Percentiles rank a stretch among this genome's conserved stretches.
These are phyloP conservation scores for Tachina grossa DNA, from an alignment of 2,888 invertebrate genomes.

Conservation along the genomic window DNA sequence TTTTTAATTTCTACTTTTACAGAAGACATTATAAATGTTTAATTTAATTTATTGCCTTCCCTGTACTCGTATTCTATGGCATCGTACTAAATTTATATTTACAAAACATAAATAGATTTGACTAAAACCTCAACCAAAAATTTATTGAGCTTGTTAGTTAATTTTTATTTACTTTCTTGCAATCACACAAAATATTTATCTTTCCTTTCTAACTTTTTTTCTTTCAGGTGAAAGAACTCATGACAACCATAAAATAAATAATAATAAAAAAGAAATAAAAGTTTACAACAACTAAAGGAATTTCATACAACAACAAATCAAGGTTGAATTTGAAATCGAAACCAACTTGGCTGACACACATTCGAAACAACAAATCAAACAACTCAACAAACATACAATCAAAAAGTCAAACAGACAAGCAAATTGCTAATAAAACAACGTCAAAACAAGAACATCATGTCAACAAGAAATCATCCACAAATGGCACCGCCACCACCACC, in stretches of 20 bases:
- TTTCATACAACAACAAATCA: conserved; percentile 61
- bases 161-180: not conserved
- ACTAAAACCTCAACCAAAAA: not conserved
- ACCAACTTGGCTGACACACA: conserved; percentile 51
- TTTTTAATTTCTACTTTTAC: too few species aligned
- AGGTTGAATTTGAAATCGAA: conserved; percentile 66
- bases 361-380: not conserved
- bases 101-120: not conserved
- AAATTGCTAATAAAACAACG: conserved; percentile 18
- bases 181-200: not conserved
- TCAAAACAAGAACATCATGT: conserved; percentile 75
- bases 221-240: conserved; percentile 66
- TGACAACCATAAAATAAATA: conserved; percentile 47
- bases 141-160: conserved; percentile 5
- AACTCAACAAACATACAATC: not conserved
- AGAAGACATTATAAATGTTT: too few species aligned
- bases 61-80: not conserved
- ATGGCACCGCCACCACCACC: conserved; percentile 82
- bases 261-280: conserved; percentile 7
- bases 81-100: too few species aligned
- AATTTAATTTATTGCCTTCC: too few species aligned
- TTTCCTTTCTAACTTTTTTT: conserved; percentile 15
- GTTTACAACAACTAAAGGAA: conserved; percentile 38
- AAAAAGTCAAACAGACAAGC: conserved; percentile 10
- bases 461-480: conserved; percentile 80